Percentiles rank a stretch among this genome's conserved stretches.
These are phyloP conservation scores for Drosophila hamatofila DNA, from an alignment of 2,888 invertebrate species.

Conservation along the genomic window DNA sequence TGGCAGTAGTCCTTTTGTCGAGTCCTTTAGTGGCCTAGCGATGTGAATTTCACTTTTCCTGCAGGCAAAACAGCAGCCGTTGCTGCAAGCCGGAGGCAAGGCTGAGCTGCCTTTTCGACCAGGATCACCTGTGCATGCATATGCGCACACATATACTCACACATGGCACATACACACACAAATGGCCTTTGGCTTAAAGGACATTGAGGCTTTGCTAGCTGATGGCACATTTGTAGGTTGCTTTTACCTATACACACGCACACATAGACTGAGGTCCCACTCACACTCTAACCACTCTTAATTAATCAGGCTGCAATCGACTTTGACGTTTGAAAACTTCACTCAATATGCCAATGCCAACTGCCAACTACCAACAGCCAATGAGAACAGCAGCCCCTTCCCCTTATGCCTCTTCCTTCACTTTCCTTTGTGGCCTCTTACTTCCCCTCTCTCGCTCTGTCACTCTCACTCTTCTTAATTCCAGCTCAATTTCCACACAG, in stretches of 20 bases:
- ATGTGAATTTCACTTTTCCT: constrained; percentile 47
- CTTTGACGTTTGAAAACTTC: constrained; percentile 64
- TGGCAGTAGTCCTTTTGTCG: constrained; percentile 16
- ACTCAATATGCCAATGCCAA: constrained; percentile 65
- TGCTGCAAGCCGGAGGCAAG: background rate
- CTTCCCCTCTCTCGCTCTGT: background rate
- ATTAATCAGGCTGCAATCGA: constrained; percentile 78
- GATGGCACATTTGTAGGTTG: constrained; percentile 25
- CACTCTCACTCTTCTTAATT: background rate
- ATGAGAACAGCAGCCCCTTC: constrained; percentile 7
- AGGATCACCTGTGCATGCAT: constrained; percentile 20
- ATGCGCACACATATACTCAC: constrained; percentile 5
- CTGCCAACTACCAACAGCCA: constrained; percentile 66
- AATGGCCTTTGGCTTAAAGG: constrained; percentile 54
- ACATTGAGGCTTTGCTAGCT: constrained; percentile 40
- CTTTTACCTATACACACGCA: constrained; percentile 7
- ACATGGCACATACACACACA: background rate
- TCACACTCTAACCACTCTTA: constrained; percentile 56
- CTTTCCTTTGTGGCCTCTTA: background rate
- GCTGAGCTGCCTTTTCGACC: constrained; percentile 37
- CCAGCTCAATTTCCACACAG: background rate
- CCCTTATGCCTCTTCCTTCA: too few species aligned
- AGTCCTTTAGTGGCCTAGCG: constrained; percentile 30
- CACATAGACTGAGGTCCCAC: constrained; percentile 2
- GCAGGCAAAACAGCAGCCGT: background rate